Evolutionary conservation across 2,888 invertebrate genomes (phyloP), one percentile per base, ranked within the genome.

Genomic region (Lasioglossum marginatum): DNA sequence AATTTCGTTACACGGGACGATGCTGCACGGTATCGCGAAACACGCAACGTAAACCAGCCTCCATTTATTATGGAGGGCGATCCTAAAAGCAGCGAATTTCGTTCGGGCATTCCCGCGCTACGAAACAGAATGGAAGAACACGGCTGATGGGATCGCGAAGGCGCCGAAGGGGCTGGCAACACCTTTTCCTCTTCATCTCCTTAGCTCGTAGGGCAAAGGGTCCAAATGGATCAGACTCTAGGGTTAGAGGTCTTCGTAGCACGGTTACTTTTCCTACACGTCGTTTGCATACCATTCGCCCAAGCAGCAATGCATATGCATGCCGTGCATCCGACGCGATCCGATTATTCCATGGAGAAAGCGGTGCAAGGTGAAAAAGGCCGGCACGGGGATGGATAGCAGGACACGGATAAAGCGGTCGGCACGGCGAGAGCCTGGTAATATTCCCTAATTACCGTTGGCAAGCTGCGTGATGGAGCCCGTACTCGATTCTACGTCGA

Each of bases 281-380:
- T 92, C 88, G 91, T 93, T 93, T 92, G 92, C 91, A 90, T 92
- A 91, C 88, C 87, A 91, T 92, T 91, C 89, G 88, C 81, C 85
- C 80, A 85, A 88, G 83, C 81, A 82, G 87, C 83, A 81, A 91
- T 92, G 93, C 93, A 93, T 92, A 93, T 93, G 91, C 90, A 92
- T 92, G 90, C 80, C 43, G 77, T 27, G 82, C 83, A 83, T 92
- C 82, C 82, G 81, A 74, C 79, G 76, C 83, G 82, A 86, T 83
- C 83, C 84, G 86, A 77, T 88, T 89, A 87, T 79, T 87, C 88
- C 77, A 68, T 19, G 83, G 80, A 66, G 79, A 88, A 85, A 84
- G 82, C 81, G 78, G 74, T 31, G 37, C 40, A 31, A 34, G 77
- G 43, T 19, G 72, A 78, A 57, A 60, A 52, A 75, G 37, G 72